Percentiles rank a stretch among this genome's conserved stretches.
These are phyloP conservation scores for Sesamia inferens DNA, from an alignment of 2,888 invertebrate genomes.

Conservation along the genomic window DNA sequence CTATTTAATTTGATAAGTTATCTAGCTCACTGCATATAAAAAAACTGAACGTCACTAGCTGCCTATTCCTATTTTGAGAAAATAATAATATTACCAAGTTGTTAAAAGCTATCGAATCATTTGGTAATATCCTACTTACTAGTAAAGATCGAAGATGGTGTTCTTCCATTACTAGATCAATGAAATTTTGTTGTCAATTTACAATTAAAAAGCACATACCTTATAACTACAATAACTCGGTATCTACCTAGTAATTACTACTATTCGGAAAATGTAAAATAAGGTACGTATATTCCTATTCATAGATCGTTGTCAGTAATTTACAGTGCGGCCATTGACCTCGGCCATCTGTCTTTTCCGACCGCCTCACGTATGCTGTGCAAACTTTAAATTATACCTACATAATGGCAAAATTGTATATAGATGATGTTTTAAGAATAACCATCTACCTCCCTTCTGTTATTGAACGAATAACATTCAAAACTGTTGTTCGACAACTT, in stretches of 20 bases:
- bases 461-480: neutral
- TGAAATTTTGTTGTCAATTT: neutral
- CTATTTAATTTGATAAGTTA: neutral
- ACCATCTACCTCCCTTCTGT: neutral
- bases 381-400: slow-evolving; percentile 34
- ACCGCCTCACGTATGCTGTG: slow-evolving; percentile 53
- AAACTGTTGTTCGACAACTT: neutral
- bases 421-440: neutral
- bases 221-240: slow-evolving; percentile 4
- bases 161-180: neutral
- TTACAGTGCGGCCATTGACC: slow-evolving; percentile 69
- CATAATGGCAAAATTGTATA: slow-evolving; percentile 9
- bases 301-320: slow-evolving; percentile 69
- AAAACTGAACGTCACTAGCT: neutral
- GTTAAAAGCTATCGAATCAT: neutral
- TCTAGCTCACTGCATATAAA: no score
- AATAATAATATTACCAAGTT: neutral
- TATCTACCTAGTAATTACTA: neutral
- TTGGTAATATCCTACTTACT: neutral
- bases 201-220: neutral
- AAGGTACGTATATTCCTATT: slow-evolving; percentile 56
- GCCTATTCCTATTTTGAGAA: neutral
- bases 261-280: slow-evolving; percentile 34
- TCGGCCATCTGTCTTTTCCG: slow-evolving; percentile 66
- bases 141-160: neutral